Evolutionary conservation across 2,888 invertebrate species (phyloP).

Genomic region (Argyra leucocephala): DNA sequence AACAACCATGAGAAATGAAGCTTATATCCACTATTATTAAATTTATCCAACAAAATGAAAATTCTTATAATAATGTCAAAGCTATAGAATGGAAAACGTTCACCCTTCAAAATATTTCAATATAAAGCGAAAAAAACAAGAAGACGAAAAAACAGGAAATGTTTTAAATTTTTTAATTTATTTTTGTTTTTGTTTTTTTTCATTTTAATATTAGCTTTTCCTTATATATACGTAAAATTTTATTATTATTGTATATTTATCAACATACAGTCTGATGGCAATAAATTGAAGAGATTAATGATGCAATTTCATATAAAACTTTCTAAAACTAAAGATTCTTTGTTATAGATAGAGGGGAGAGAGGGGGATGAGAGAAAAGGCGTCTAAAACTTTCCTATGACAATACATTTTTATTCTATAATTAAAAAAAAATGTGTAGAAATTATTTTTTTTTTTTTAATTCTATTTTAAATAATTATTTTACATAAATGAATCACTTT

Average conservation of each 20-base stretch:
- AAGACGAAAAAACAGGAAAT: background rate
- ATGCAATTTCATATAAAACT: background rate
- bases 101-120: background rate
- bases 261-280: background rate
- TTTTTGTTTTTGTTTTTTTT: background rate
- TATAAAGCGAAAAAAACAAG: background rate
- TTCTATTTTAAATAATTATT: too few relatives aligned
- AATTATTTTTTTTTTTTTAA: too few relatives aligned
- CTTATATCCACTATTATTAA: too few relatives aligned
- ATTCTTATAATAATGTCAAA: too few relatives aligned
- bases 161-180: background rate
- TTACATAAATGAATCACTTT: too few relatives aligned
- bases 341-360: background rate
- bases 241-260: background rate
- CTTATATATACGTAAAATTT: background rate
- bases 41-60: too few relatives aligned
- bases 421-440: background rate
- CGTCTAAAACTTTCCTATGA: background rate
- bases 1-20: too few relatives aligned
- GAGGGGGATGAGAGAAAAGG: background rate
- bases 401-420: background rate
- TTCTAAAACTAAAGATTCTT: background rate
- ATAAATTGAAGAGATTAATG: conserved; percentile 6
- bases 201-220: background rate
- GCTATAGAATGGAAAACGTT: too few relatives aligned